phyloP scores from a whole-genome alignment of 1,140 invertebrate species.

The Grapholita molesta region DNA sequence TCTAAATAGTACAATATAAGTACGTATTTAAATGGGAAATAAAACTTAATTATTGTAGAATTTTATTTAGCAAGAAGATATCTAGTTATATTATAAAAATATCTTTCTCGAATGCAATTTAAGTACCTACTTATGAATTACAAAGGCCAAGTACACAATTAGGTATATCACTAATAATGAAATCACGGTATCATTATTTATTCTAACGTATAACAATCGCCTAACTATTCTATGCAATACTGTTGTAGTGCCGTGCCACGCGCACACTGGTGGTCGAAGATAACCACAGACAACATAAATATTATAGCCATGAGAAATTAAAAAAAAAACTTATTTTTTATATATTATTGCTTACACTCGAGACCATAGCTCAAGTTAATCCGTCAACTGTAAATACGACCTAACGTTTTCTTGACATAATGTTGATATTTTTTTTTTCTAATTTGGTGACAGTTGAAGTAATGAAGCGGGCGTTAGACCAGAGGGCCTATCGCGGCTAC shows the following conservation, averaged over 20 bases:
- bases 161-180: constrained; percentile 7
- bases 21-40: neutral
- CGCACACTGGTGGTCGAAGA: neutral
- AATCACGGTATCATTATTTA: neutral
- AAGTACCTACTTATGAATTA: constrained; percentile 12
- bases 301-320: no score
- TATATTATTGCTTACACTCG: no score
- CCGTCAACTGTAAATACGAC: no score
- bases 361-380: no score
- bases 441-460: no score
- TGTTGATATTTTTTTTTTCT: neutral
- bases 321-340: no score
- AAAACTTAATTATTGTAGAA: neutral
- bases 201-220: neutral
- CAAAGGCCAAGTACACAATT: constrained; percentile 2
- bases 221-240: neutral
- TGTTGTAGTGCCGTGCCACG: neutral
- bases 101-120: constrained; percentile 6
- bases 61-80: constrained; percentile 1
- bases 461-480: no score
- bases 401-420: no score
- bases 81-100: constrained; percentile 10
- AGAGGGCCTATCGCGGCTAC: no score
- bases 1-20: neutral
- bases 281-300: neutral